Percentiles rank a stretch among this genome's conserved stretches.
These are phyloP conservation scores for Dreissena polymorpha DNA, from an alignment of 1,140 invertebrate genomes.

Conservation along the genomic window DNA sequence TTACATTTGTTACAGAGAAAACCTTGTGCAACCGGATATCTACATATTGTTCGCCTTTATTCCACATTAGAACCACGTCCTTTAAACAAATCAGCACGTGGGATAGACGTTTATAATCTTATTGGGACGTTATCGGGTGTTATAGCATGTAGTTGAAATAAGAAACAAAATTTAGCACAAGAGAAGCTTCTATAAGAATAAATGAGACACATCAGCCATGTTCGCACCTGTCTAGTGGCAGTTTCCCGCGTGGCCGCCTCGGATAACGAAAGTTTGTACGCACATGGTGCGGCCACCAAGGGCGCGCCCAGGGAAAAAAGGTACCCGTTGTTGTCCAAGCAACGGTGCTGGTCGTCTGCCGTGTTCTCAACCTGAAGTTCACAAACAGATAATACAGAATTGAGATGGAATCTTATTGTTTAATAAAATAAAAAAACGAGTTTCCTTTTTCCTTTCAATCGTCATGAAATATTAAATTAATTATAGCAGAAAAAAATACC, in stretches of 20 bases:
- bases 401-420: too few relatives aligned
- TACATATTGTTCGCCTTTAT: too few relatives aligned
- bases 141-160: neutral
- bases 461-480: too few relatives aligned
- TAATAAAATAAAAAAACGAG: too few relatives aligned
- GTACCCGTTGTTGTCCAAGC: slow-evolving; percentile 62
- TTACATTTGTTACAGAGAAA: too few relatives aligned
- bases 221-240: neutral
- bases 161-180: neutral
- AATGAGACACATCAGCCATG: neutral
- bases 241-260: slow-evolving; percentile 16
- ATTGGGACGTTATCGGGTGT: neutral
- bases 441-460: too few relatives aligned
- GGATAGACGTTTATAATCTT: neutral
- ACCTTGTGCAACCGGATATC: too few relatives aligned
- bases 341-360: slow-evolving; percentile 4
- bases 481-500: too few relatives aligned
- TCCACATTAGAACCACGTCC: too few relatives aligned
- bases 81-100: too few relatives aligned
- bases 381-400: too few relatives aligned
- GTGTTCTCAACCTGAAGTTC: slow-evolving; percentile 43
- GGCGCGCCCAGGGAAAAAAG: slow-evolving; percentile 52
- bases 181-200: neutral
- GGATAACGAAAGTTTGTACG: slow-evolving; percentile 32
- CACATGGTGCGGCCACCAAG: slow-evolving; percentile 46